Conservation (phyloP, 2,113 vertebrate genomes). For the Monopterus albus region DNA sequence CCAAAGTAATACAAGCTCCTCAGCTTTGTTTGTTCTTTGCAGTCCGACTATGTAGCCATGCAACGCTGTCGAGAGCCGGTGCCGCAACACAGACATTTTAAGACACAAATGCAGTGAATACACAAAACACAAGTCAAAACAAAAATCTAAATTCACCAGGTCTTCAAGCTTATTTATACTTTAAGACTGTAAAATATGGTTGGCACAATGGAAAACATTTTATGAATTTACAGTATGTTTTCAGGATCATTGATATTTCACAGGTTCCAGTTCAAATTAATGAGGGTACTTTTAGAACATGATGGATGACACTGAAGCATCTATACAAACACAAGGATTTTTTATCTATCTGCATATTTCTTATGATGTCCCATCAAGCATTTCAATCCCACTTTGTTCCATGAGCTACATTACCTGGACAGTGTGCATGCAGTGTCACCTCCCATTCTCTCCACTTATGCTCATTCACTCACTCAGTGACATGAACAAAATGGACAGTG, state of each 20-base stretch:
- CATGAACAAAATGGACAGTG: constrained; percentile 61
- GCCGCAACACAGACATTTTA: constrained; percentile 68
- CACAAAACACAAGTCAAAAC: constrained; percentile 64
- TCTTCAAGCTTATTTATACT: constrained; percentile 76
- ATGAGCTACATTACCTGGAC: constrained; percentile 59
- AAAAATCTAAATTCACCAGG: constrained; percentile 66
- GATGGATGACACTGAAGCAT: constrained; percentile 57
- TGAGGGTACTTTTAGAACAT: constrained; percentile 37
- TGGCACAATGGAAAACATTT: constrained; percentile 67
- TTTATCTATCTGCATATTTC: constrained; percentile 44
- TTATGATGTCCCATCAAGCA: constrained; percentile 35
- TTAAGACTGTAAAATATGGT: constrained; percentile 75
- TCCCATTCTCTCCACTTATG: constrained; percentile 23
- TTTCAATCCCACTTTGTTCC: constrained; percentile 46
- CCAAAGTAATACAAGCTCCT: constrained; percentile 79
- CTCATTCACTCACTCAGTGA: constrained; percentile 39
- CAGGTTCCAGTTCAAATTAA: constrained; percentile 75
- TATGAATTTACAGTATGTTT: constrained; percentile 60
- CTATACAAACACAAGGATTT: constrained; percentile 64
- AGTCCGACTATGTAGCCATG: constrained; percentile 83
- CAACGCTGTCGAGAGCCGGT: constrained; percentile 62
- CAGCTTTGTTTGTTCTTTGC: constrained; percentile 76
- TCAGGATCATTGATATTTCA: constrained; percentile 64
- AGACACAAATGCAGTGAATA: constrained; percentile 74
- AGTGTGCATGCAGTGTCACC: constrained; percentile 45